Percentiles rank a stretch among this genome's conserved stretches.
Conservation (phyloP, 2,113 vertebrate genomes). For the Myrmecobius fasciatus region DNA sequence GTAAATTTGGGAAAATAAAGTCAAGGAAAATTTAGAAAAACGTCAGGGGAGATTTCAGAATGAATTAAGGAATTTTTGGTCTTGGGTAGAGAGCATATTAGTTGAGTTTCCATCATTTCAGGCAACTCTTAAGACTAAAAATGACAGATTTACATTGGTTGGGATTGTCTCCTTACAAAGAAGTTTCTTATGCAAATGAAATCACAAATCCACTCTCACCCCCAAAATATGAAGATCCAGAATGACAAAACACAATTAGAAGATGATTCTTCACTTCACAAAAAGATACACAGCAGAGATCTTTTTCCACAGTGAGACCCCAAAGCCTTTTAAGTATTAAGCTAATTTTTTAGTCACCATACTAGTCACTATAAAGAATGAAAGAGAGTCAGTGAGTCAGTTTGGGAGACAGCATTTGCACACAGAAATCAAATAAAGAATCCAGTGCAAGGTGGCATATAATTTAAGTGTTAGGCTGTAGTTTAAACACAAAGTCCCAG, state of each 20-base stretch:
- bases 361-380: not conserved
- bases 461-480: not conserved
- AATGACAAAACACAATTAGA: not conserved
- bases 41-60: too few relatives aligned
- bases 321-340: not conserved
- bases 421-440: not conserved
- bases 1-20: too few relatives aligned
- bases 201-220: not conserved
- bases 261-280: not conserved
- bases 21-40: too few relatives aligned
- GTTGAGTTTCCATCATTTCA: not conserved
- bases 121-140: not conserved
- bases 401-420: not conserved
- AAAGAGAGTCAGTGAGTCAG: not conserved
- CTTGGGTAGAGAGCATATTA: too few relatives aligned
- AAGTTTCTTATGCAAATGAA: not conserved
- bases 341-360: not conserved
- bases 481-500: not conserved
- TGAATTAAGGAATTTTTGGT: too few relatives aligned
- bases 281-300: not conserved
- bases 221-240: not conserved
- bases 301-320: not conserved
- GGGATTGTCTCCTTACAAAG: not conserved
- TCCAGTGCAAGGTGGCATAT: not conserved
- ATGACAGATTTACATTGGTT: not conserved